phyloP scores from a whole-genome alignment of 53 echinoderm and acorn worm genomes.

The Antedon mediterranea region DNA sequence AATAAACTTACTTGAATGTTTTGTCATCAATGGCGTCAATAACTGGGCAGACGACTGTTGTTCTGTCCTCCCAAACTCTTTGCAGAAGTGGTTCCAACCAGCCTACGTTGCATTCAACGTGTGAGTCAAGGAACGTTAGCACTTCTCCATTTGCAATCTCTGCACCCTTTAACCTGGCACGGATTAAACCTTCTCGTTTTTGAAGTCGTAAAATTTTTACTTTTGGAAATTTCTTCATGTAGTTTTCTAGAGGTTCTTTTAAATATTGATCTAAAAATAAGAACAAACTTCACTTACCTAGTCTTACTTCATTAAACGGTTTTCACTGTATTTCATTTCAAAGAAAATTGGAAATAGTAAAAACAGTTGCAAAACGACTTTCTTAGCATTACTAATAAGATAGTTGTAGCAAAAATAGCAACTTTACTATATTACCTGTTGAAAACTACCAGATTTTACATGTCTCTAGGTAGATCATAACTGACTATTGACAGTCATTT shows the following conservation, averaged over 20 bases:
- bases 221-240: conserved; percentile 65
- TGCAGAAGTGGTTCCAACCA: conserved; percentile 85
- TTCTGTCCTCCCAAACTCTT: conserved; percentile 49
- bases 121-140: conserved; percentile 80
- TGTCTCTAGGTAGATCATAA: too few relatives aligned
- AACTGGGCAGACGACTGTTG: conserved; percentile 53
- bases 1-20: conserved; percentile 44
- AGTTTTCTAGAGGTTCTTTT: conserved; percentile 55
- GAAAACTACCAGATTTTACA: too few relatives aligned
- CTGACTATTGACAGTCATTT: too few relatives aligned
- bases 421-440: too few relatives aligned
- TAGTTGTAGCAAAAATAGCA: too few relatives aligned
- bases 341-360: too few relatives aligned
- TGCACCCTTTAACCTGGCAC: conserved; percentile 60
- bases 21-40: conserved; percentile 59
- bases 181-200: conserved; percentile 58
- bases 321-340: too few relatives aligned
- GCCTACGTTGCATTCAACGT: conserved; percentile 80
- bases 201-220: conserved; percentile 56
- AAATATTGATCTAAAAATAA: conserved; percentile 40
- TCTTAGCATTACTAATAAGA: too few relatives aligned
- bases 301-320: too few relatives aligned
- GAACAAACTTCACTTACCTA: too few relatives aligned
- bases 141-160: conserved; percentile 44
- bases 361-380: too few relatives aligned